phyloP scores from a whole-genome alignment of 2,888 invertebrate genomes.

The Mimumesa dahlbomi region DNA sequence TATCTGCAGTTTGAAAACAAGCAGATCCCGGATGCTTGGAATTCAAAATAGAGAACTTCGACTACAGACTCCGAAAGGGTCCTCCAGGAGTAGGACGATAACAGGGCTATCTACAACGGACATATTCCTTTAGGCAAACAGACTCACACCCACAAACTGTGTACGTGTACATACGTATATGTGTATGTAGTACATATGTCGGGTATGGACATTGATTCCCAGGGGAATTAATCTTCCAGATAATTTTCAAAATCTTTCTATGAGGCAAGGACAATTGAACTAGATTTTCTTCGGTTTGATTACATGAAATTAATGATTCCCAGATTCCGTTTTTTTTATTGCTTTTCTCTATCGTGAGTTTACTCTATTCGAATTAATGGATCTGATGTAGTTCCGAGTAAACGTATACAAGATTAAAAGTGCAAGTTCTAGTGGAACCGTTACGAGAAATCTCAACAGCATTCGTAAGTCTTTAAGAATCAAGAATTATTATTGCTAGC shows the following conservation, averaged over 20 bases:
- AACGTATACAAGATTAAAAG: too few species aligned
- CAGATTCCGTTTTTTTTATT: not conserved
- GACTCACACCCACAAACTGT: not conserved
- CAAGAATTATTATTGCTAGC: too few species aligned
- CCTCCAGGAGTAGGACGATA: slow-evolving; percentile 17
- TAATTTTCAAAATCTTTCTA: not conserved
- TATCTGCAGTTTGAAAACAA: slow-evolving; percentile 32
- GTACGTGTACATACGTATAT: too few species aligned
- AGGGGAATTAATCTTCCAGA: not conserved
- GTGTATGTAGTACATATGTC: too few species aligned
- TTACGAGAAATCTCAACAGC: too few species aligned
- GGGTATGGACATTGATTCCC: not conserved
- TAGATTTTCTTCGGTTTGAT: not conserved
- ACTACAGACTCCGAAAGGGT: slow-evolving; percentile 25
- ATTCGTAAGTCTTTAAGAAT: too few species aligned
- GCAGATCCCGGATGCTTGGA: slow-evolving; percentile 30
- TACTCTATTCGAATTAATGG: too few species aligned
- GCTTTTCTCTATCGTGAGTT: too few species aligned
- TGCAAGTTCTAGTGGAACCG: too few species aligned
- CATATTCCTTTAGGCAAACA: slow-evolving; percentile 4
- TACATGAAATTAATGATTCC: too few species aligned
- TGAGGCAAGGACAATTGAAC: not conserved
- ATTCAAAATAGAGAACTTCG: slow-evolving; percentile 33
- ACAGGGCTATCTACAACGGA: not conserved
- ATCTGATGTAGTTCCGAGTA: too few species aligned